Conservation (phyloP, 2,113 vertebrate genomes). For the Aptenodytes forsteri region DNA sequence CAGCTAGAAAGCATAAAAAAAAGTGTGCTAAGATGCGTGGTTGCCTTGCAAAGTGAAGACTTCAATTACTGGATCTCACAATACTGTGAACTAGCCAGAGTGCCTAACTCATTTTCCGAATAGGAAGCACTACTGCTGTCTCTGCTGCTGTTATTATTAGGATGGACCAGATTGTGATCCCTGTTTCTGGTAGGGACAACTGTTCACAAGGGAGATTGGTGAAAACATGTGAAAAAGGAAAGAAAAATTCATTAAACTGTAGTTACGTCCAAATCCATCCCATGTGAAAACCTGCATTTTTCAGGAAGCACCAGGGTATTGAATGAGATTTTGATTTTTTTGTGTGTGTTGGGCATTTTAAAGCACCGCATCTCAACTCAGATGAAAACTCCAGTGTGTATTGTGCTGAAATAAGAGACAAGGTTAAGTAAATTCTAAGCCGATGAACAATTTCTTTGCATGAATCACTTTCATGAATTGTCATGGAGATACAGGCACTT, state of each 20-base stretch:
- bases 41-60: not conserved
- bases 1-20: not conserved
- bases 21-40: not conserved
- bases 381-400: not conserved
- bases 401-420: conserved; percentile 32
- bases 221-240: not conserved
- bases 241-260: not conserved
- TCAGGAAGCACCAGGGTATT: not conserved
- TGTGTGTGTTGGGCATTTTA: not conserved
- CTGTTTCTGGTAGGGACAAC: not conserved
- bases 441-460: conserved; percentile 2
- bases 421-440: conserved; percentile 51
- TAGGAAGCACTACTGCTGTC: not conserved
- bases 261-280: not conserved
- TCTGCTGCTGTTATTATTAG: not conserved
- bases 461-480: conserved; percentile 56
- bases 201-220: not conserved
- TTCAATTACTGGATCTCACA: not conserved
- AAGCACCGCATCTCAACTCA: not conserved
- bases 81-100: not conserved
- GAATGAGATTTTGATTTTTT: not conserved
- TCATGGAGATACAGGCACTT: conserved; percentile 23
- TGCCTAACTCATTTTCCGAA: not conserved
- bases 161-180: not conserved
- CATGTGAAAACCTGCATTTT: not conserved